phyloP scores from a whole-genome alignment of 37 sponge, comb jelly and placozoan genomes.

The Cliona cf. orientalis region DNA sequence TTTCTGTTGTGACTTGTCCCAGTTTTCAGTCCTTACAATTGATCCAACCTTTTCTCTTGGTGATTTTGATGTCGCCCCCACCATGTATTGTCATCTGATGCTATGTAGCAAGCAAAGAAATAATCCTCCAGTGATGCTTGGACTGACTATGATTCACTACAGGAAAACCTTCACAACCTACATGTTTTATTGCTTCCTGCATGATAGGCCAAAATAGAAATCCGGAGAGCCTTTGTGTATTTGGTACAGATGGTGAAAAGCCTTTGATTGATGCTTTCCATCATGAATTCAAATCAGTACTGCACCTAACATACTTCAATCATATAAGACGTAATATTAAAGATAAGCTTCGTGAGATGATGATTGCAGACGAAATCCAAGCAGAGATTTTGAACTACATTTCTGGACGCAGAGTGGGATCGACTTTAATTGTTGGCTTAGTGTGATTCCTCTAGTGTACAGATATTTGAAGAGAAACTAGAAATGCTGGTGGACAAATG shows the following conservation, averaged over 20 bases:
- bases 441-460: constrained; percentile 26
- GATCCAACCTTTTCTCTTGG: constrained; percentile 36
- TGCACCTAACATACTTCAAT: constrained; percentile 44
- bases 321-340: constrained; percentile 32
- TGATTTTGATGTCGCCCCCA: constrained; percentile 41
- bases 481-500: neutral
- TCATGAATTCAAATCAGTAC: constrained; percentile 50
- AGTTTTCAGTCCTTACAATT: constrained; percentile 10
- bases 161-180: constrained; percentile 11
- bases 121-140: constrained; percentile 26
- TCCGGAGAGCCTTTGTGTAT: constrained; percentile 5
- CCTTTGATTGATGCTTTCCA: constrained; percentile 24
- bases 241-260: constrained; percentile 47
- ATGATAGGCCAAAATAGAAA: constrained; percentile 5
- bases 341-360: neutral
- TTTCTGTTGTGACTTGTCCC: constrained; percentile 7
- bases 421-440: constrained; percentile 37
- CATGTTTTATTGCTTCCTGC: constrained; percentile 21
- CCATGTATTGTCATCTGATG: constrained; percentile 29
- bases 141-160: constrained; percentile 28
- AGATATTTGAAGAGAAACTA: constrained; percentile 19
- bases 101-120: neutral
- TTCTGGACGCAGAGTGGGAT: constrained; percentile 31
- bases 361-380: neutral
- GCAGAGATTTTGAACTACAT: constrained; percentile 21